A percentile compares a stretch with the other conserved stretches of the same genome.
Conservation (phyloP, 2,888 invertebrate species). For the Synergus itoensis region DNA sequence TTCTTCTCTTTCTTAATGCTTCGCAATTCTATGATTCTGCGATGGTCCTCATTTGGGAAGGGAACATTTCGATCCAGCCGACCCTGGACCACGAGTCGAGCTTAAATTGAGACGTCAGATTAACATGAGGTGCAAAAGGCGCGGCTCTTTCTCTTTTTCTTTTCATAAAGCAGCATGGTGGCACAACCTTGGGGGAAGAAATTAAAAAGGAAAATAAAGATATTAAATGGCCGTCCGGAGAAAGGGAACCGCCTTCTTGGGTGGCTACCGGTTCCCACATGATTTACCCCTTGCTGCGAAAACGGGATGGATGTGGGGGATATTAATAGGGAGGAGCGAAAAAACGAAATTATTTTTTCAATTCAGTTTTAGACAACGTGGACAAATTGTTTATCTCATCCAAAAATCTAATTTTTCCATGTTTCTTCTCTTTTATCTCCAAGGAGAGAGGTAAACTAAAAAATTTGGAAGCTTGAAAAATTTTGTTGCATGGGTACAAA, state of each 20-base stretch:
- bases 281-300: constrained; percentile 53
- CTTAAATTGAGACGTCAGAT: constrained; percentile 69
- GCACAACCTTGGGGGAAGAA: constrained; percentile 60
- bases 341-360: background rate
- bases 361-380: constrained; percentile 29
- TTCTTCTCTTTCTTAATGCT: constrained; percentile 36
- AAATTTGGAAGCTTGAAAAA: too few relatives aligned
- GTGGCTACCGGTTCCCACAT: constrained; percentile 73
- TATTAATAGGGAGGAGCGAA: background rate
- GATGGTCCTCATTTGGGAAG: background rate
- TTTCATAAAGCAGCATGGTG: constrained; percentile 46
- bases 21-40: background rate
- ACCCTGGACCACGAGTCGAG: constrained; percentile 55
- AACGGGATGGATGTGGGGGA: background rate
- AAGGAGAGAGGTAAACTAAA: too few relatives aligned
- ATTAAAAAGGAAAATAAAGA: constrained; percentile 57
- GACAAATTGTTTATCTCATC: background rate
- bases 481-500: too few relatives aligned
- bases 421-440: background rate
- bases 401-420: background rate
- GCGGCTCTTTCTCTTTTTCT: constrained; percentile 44
- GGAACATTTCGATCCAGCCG: constrained; percentile 45
- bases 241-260: constrained; percentile 74
- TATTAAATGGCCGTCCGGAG: constrained; percentile 67
- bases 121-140: constrained; percentile 67